Base-by-base conservation (phyloP, 2,113 vertebrate species). In the Centrocercus urophasianus region DNA sequence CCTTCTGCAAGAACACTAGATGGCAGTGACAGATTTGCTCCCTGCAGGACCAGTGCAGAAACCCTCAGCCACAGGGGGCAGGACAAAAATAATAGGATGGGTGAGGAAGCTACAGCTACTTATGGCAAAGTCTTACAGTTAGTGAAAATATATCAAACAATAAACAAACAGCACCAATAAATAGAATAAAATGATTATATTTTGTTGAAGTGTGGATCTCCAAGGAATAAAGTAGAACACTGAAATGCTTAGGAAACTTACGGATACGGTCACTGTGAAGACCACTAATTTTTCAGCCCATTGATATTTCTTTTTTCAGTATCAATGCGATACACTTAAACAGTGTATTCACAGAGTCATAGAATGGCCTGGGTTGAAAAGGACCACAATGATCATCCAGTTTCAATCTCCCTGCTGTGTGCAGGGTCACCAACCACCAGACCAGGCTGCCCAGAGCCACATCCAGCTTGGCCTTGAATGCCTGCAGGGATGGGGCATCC, bases 21-120 rank as follows among this genome's bases (percentile, higher is more conserved):
- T 96, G 95, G 95, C 91, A 95, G 88, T 94, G 76, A 67, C 27
- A 89, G 52, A 65, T 88, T 77, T 72, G 14, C 3, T 93, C 54
- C 65, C 27, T 42, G 28, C 30, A 52, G 5, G 7, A 28, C 61
- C 28, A 66, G 15, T 11, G 25, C 14, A 34, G 54, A 83, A 65
- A 65, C 25, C 8, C 11, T 38, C 34, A 52, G 48, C 34, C 17
- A 38, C 24, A 27, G 8, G 6, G 38, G 32, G 17, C 3, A 19
- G 36, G 30, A 40, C 3, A 43, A 40, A 75, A 78, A 20, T n/a
- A 1, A 11, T 21, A 7, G 1, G 0, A 4, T 47, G 20, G 3
- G 4, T 40, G 38, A 77, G 34, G 13, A 83, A 70, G 48, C 7
- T 56, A 15, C 54, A 66, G 21, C 2, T 52, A 17, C 38, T 52